Percentiles rank a stretch among this genome's conserved stretches.
Evolutionary conservation across 2,888 invertebrate species (phyloP).

Genomic region (Penaeus monodon): DNA sequence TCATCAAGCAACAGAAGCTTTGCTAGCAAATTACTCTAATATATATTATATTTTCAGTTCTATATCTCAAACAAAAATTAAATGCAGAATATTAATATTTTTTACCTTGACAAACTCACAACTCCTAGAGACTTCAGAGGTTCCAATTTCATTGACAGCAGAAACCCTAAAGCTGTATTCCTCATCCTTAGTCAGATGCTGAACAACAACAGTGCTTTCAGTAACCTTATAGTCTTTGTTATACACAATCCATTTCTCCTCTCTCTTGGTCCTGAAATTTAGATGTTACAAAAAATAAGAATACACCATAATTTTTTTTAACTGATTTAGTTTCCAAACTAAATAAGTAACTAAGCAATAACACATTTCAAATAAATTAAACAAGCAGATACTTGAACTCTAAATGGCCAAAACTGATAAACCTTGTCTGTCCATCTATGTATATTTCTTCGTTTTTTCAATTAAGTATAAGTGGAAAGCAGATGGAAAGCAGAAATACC

Average conservation of each 20-base stretch:
- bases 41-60: background rate
- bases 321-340: too few species aligned
- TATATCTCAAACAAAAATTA: background rate
- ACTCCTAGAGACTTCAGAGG: constrained; percentile 83
- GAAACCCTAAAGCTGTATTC: constrained; percentile 90
- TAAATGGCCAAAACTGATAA: too few species aligned
- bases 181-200: constrained; percentile 86
- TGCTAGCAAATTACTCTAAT: too few species aligned
- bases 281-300: background rate
- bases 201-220: constrained; percentile 78
- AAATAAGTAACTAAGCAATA: too few species aligned
- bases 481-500: background rate
- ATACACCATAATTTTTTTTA: too few species aligned
- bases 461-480: background rate
- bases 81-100: background rate
- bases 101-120: constrained; percentile 62
- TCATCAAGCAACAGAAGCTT: too few species aligned
- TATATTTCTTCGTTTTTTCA: too few species aligned
- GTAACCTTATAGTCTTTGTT: constrained; percentile 74
- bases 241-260: constrained; percentile 77
- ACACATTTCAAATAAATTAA: too few species aligned
- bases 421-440: too few species aligned
- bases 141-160: constrained; percentile 90
- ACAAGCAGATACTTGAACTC: too few species aligned
- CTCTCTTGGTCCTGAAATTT: constrained; percentile 47